Percentiles rank a stretch among this genome's conserved stretches.
phyloP scores from a whole-genome alignment of 2,888 invertebrate species.

The Thumatha senex region DNA sequence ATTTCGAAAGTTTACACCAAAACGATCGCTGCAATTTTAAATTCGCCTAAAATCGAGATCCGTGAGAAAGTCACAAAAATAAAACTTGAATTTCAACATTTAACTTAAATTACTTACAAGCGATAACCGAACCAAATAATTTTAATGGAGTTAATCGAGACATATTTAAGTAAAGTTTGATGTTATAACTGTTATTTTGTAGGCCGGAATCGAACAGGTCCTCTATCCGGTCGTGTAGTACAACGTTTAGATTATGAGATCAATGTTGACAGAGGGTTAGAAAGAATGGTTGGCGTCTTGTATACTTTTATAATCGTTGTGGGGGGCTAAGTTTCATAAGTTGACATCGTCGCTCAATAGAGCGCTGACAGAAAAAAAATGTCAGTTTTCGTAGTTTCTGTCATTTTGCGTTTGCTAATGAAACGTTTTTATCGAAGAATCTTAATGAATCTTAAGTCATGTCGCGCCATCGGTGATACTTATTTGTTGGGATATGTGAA shows the following conservation, averaged over 20 bases:
- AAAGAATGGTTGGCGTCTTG: background rate
- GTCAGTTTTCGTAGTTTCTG: too few relatives aligned
- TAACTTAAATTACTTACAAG: constrained; percentile 26
- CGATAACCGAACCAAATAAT: constrained; percentile 34
- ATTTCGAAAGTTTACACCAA: constrained; percentile 11
- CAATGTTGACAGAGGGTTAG: background rate
- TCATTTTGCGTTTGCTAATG: too few relatives aligned
- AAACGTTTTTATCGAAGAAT: too few relatives aligned
- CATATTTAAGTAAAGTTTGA: constrained; percentile 32
- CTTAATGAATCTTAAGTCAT: too few relatives aligned
- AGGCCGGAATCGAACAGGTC: constrained; percentile 20
- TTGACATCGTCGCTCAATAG: too few relatives aligned
- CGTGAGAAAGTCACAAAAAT: constrained; percentile 33
- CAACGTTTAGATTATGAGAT: constrained; percentile 2
- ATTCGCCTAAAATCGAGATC: constrained; percentile 16
- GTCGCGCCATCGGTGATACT: too few relatives aligned
- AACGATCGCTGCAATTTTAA: constrained; percentile 21
- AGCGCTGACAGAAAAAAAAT: too few relatives aligned
- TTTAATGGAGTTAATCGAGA: constrained; percentile 29
- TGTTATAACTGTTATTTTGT: constrained; percentile 31
- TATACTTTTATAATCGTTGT: too few relatives aligned
- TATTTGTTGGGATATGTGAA: too few relatives aligned
- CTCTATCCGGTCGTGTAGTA: constrained; percentile 5
- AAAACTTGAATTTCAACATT: constrained; percentile 31
- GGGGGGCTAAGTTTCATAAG: too few relatives aligned